Evolutionary conservation across 2,113 vertebrate species (phyloP).

Genomic region (Gopherus flavomarginatus): DNA sequence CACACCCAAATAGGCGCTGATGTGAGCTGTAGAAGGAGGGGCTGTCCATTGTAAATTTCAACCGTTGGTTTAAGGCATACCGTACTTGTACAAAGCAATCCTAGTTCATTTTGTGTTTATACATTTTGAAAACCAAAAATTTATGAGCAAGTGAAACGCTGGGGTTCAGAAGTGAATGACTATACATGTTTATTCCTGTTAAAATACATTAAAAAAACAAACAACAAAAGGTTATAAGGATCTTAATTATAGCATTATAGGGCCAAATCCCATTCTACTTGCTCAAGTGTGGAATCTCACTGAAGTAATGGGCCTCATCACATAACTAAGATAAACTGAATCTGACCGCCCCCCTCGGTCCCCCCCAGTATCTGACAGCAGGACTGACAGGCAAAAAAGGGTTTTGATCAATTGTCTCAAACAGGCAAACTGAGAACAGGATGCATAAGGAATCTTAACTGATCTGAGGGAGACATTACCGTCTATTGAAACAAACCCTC

Average conservation of each 20-base stretch:
- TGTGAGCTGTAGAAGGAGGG: neutral
- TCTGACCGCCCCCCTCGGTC: neutral
- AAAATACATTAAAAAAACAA: neutral
- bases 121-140: slow-evolving; percentile 31
- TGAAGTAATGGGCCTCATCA: neutral
- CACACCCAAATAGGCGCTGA: slow-evolving; percentile 12
- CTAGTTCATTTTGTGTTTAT: too few relatives aligned
- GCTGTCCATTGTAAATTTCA: neutral
- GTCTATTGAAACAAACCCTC: neutral
- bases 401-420: slow-evolving; percentile 22
- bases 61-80: neutral
- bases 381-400: neutral
- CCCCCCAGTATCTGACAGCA: neutral
- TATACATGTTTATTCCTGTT: neutral
- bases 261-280: neutral
- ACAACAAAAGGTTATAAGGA: neutral
- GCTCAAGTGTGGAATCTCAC: neutral
- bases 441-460: neutral
- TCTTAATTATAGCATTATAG: neutral
- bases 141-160: neutral
- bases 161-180: neutral
- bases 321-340: neutral
- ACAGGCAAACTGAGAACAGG: neutral
- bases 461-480: neutral
- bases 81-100: neutral